Evolutionary conservation across 2,113 vertebrate genomes (phyloP), one percentile per base, ranked within the genome.

Genomic region (Lucifuga dentata): DNA sequence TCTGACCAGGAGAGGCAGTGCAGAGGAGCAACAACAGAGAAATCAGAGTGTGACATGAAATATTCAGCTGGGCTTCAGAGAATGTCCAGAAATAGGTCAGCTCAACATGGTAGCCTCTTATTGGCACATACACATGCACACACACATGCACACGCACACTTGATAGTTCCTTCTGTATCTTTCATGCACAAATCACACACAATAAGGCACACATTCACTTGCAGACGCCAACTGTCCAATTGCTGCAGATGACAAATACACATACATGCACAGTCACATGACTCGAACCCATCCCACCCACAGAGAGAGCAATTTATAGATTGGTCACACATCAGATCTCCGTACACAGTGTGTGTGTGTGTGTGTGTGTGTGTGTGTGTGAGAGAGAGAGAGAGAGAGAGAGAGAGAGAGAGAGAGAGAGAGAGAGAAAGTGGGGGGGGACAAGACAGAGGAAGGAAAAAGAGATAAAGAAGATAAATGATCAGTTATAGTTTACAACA

Each of bases 41-140:
- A 85, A 86, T 90, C 81, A 81, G 79, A 87, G 85, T 78, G 84
- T 78, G 81, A 86, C 88, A 88, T 90, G 68, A 90, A 89, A 90
- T 87, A 90, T 90, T 90, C 77, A 89, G 67, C 57, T 43, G 56
- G 73, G 80, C 78, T 83, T 83, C 78, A 76, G 80, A 84, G 69
- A 73, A 89, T 76, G 86, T 84, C 89, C 87, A 86, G 73, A 91
- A 87, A 88, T 89, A 87, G 89, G 88, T 88, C 86, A 86, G 20
- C 73, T 61, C 77, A 20, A 62, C 55, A 17, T 20, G 61, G 76
- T 55, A n/a, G 76, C 63, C 52, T 20, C 64, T 74, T 59, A 62
- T 41, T 66, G 57, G 50, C 53, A 38, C 66, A 57, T 10, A 70
- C 45, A 46, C 68, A 61, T 38, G 68, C 66, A 39, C 16, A 8